Conservation (phyloP, 2,888 invertebrate genomes). For the Mythimna lalbum region DNA sequence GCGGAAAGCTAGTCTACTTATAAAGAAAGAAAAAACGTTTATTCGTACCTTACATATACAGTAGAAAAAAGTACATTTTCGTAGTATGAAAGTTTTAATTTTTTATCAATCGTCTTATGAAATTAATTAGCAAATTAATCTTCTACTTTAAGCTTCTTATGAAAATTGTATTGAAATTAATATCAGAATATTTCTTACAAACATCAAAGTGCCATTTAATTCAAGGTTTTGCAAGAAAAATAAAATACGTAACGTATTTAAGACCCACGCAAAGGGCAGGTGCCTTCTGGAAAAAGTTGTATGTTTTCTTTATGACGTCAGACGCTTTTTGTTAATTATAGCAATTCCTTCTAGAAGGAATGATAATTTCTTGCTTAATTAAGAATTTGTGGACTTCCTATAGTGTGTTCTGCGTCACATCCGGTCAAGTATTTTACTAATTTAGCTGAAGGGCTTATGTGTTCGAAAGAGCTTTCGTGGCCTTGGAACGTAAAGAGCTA, state of each 20-base stretch:
- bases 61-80: too few species aligned
- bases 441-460: not conserved
- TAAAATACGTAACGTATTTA: not conserved
- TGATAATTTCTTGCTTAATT: not conserved
- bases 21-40: too few species aligned
- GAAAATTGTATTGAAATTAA: not conserved
- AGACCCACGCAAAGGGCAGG: slow-evolving; percentile 18
- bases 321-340: slow-evolving; percentile 3
- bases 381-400: not conserved
- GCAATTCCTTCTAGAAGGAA: slow-evolving; percentile 1
- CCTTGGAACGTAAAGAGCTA: too few species aligned
- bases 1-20: too few species aligned
- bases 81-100: not conserved
- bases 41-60: too few species aligned
- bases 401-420: not conserved
- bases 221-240: slow-evolving; percentile 8
- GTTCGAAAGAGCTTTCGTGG: not conserved
- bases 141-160: slow-evolving; percentile 1
- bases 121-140: not conserved
- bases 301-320: slow-evolving; percentile 26
- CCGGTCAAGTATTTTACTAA: not conserved
- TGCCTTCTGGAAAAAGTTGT: not conserved
- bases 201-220: not conserved
- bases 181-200: not conserved
- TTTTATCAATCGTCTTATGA: not conserved